Evolutionary conservation across 2,888 invertebrate genomes (phyloP).

Genomic region (Nemoura dubitans): DNA sequence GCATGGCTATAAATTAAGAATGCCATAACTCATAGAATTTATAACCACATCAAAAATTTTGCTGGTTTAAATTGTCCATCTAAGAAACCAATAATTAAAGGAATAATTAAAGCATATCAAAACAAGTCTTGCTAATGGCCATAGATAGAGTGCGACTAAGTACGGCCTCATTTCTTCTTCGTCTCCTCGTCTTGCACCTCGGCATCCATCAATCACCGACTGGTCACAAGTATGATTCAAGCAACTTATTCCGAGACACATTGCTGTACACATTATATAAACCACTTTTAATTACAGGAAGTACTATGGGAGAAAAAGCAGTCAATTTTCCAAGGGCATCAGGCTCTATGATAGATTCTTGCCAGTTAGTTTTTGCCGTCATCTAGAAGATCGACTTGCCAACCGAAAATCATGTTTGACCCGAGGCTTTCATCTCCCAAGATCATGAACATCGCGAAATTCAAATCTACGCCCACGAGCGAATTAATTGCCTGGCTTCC

Average conservation of each 20-base stretch:
- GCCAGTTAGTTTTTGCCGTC: neutral
- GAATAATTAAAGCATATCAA: neutral
- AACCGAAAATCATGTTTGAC: neutral
- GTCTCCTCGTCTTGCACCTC: neutral
- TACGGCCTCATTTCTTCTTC: neutral
- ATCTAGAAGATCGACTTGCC: conserved; percentile 7
- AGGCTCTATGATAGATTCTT: conserved; percentile 3
- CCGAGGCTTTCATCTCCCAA: neutral
- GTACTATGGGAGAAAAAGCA: conserved; percentile 28
- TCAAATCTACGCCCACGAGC: neutral
- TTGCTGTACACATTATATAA: conserved; percentile 9
- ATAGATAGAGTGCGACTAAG: neutral
- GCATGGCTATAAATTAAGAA: neutral
- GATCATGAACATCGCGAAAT: neutral
- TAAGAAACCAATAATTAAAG: neutral
- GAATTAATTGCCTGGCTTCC: conserved; percentile 18
- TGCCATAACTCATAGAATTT: neutral
- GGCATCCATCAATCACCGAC: neutral
- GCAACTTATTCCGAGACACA: conserved; percentile 9
- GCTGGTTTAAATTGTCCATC: neutral
- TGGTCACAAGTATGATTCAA: neutral
- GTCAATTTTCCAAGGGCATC: conserved; percentile 39
- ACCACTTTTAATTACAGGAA: conserved; percentile 40
- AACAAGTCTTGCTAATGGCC: neutral
- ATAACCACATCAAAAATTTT: neutral